These are phyloP conservation scores for Margarornis squamiger DNA, from an alignment of 2,797 vertebrate species.

Conservation along the genomic window DNA sequence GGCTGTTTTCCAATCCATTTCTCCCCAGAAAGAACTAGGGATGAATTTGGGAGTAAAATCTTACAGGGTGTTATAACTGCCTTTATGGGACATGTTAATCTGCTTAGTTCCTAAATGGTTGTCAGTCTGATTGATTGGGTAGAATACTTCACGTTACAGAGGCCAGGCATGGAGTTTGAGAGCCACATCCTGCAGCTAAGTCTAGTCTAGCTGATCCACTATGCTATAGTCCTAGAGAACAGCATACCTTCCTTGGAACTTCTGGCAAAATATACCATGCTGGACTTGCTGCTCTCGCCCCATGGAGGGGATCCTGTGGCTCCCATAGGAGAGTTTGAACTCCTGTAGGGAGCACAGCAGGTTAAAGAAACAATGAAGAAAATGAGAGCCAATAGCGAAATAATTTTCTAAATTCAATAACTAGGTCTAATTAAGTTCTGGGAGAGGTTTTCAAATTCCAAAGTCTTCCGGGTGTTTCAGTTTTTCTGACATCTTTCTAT, in stretches of 20 bases:
- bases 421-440: slow-evolving; percentile 11
- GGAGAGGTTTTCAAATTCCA: slow-evolving; percentile 37
- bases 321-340: neutral
- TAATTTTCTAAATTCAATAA: neutral
- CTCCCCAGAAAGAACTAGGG: neutral
- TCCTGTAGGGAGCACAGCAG: neutral
- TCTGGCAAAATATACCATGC: neutral
- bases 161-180: neutral
- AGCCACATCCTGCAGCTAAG: neutral
- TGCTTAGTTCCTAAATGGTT: neutral
- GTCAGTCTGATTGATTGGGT: neutral
- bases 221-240: neutral
- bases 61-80: neutral
- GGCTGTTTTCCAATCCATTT: neutral
- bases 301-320: neutral
- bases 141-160: neutral
- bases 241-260: neutral
- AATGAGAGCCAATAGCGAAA: neutral
- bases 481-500: slow-evolving; percentile 45
- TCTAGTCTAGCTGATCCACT: neutral
- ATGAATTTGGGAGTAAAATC: neutral
- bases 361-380: neutral
- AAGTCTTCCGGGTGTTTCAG: slow-evolving; percentile 25
- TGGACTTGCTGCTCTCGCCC: neutral
- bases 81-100: neutral